Percentiles rank a stretch among this genome's conserved stretches.
phyloP scores from a whole-genome alignment of 2,113 vertebrate species.

The Tragelaphus strepsiceros region DNA sequence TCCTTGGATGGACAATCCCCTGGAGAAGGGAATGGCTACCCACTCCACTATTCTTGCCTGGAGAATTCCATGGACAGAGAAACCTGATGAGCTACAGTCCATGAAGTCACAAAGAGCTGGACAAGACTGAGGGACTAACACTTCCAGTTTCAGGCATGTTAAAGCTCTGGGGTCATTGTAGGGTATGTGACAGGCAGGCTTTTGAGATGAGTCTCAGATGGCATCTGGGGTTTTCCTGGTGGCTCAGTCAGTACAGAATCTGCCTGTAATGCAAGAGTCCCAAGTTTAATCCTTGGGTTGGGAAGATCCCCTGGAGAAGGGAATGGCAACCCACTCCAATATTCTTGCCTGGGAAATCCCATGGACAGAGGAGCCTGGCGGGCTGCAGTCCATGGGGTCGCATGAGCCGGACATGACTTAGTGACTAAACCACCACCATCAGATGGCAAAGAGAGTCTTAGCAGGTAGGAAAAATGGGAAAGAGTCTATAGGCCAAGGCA shows the following conservation, averaged over 20 bases:
- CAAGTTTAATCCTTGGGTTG: background rate
- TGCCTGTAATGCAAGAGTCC: background rate
- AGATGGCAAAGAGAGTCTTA: background rate
- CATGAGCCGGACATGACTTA: background rate
- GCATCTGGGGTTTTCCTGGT: background rate
- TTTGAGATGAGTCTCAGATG: constrained; percentile 14
- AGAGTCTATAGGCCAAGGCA: background rate
- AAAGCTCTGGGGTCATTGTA: background rate
- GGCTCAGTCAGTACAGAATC: background rate
- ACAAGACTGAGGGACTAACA: background rate
- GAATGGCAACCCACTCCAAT: background rate
- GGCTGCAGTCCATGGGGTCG: background rate
- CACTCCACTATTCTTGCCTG: background rate
- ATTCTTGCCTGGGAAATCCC: background rate
- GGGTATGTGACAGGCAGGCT: background rate
- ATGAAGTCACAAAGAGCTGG: background rate
- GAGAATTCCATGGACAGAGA: background rate
- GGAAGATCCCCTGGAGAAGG: background rate
- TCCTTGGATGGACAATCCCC: background rate
- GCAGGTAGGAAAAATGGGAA: background rate
- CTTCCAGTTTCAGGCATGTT: background rate
- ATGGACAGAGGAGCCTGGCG: background rate
- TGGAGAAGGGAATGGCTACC: background rate
- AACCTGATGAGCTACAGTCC: background rate
- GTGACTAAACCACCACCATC: background rate